Evolutionary conservation across 2,113 vertebrate species (phyloP), one percentile per base, ranked within the genome.

Genomic region (Ivindomyrus marchei): DNA sequence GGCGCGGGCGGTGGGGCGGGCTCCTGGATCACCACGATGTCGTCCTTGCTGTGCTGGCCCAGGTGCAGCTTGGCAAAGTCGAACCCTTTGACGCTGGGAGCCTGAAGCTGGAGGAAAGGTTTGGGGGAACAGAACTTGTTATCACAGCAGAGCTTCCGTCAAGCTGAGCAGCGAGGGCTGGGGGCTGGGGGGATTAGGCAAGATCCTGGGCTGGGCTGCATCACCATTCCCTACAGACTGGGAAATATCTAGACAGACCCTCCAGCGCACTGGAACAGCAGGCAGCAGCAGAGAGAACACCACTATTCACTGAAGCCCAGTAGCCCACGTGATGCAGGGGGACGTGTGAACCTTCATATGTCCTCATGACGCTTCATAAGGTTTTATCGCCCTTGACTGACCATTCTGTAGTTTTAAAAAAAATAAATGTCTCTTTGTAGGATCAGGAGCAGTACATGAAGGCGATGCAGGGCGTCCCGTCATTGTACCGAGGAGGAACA

Each of bases 61-160:
- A 99, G 96, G 94, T 99, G 98, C 91, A 99, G 97, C 94, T 99
- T 99, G 89, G 98, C 98, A 94, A 99, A 99, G 93, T 99, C 98
- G 77, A 99, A 99, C 91, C 98, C 98, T 94, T 99, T 99, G 92
- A 99, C 98, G 0, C 96, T 99, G 91, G 98, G 97, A 77, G 97
- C 96, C 95, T 99, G 98, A 92, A 99, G 93, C 98, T 99, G 90
- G 90, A 92, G 85, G 92, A 27, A 1, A 47, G 92, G 92, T 88
- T 91, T 1, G 50, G 42, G 13, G 46, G 46, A 24, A 58, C 1
- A 36, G 36, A 50, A 77, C 36, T 10, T 45, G 47, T 42, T 86
- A 89, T 27, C 45, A 31, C 13, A 58, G 52, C 27, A 13, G 10
- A 19, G n/a, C 27, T 58, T 39, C 47, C 50, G 17, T 53, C 15